A percentile compares a stretch with the other conserved stretches of the same genome.
These are phyloP conservation scores for Vanessa atalanta DNA, from an alignment of 1,140 invertebrate genomes.

Conservation along the genomic window DNA sequence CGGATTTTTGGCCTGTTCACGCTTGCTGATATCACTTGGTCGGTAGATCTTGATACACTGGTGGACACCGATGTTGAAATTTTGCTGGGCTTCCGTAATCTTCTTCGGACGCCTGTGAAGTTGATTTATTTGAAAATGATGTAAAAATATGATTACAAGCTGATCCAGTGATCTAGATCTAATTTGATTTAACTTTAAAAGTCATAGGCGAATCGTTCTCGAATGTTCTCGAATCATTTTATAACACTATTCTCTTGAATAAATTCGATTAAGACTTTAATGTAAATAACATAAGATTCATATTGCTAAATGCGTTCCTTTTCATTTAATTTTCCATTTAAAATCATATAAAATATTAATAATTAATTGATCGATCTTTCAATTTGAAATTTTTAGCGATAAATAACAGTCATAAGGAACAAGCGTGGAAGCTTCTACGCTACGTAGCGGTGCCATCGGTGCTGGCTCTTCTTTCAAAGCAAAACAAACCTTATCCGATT, in stretches of 20 bases:
- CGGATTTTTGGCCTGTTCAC: slow-evolving; percentile 86
- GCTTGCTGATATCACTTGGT: slow-evolving; percentile 83
- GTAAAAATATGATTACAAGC: not conserved
- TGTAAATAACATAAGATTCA: too few relatives aligned
- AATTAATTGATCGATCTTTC: slow-evolving; percentile 1
- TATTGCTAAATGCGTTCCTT: too few relatives aligned
- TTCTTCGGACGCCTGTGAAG: slow-evolving; percentile 78
- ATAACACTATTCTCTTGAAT: too few relatives aligned
- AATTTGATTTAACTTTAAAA: too few relatives aligned
- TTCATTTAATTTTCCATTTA: too few relatives aligned
- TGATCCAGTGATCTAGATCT: not conserved
- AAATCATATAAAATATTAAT: not conserved
- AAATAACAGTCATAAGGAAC: slow-evolving; percentile 15
- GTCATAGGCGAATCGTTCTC: too few relatives aligned
- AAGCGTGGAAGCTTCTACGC: not conserved
- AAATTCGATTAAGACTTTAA: too few relatives aligned
- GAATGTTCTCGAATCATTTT: too few relatives aligned
- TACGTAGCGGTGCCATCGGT: not conserved
- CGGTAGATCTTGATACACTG: slow-evolving; percentile 70
- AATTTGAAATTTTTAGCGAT: not conserved
- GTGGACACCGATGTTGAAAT: slow-evolving; percentile 73
- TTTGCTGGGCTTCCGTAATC: slow-evolving; percentile 81
- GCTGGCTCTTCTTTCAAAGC: not conserved
- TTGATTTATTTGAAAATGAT: not conserved
- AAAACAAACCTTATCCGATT: slow-evolving; percentile 4